Conservation (phyloP, 2,888 invertebrate species). For the Anagyrus pseudococci region DNA sequence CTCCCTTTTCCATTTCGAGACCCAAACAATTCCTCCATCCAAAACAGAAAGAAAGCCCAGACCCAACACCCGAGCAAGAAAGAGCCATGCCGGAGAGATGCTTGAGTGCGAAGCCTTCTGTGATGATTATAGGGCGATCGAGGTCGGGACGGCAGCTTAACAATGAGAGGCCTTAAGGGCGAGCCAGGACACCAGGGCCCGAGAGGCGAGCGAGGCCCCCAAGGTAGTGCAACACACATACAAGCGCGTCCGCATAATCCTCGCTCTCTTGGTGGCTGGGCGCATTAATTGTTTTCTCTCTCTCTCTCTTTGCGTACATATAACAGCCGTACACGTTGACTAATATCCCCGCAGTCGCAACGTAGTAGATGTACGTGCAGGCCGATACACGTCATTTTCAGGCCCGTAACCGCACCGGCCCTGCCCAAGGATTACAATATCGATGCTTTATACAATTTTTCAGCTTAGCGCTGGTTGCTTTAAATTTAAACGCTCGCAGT, state of each 20-base stretch:
- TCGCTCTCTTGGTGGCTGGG: slow-evolving; percentile 25
- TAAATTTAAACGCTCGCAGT: not conserved
- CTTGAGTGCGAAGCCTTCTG: slow-evolving; percentile 14
- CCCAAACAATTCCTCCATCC: too few species aligned
- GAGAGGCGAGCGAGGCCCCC: slow-evolving; percentile 67
- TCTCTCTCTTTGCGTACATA: too few species aligned
- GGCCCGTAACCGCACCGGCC: too few species aligned
- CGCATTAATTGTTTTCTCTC: too few species aligned
- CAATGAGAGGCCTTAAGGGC: slow-evolving; percentile 28
- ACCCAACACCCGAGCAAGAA: not conserved
- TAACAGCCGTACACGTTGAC: too few species aligned
- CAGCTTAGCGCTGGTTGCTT: too few species aligned
- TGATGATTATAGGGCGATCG: slow-evolving; percentile 65
- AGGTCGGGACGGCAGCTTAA: slow-evolving; percentile 64
- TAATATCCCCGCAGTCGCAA: too few species aligned
- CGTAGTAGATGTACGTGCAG: too few species aligned
- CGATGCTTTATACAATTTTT: slow-evolving; percentile 12
- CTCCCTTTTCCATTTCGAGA: not conserved
- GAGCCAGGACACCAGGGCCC: slow-evolving; percentile 58
- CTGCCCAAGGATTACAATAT: slow-evolving; percentile 4
- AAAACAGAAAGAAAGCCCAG: not conserved
- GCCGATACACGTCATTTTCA: slow-evolving; percentile 13
- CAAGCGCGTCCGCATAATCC: not conserved
- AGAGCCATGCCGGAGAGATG: slow-evolving; percentile 17
- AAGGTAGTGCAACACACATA: slow-evolving; percentile 56